phyloP scores from a whole-genome alignment of 2,888 invertebrate genomes.

The Miltochrista miniata region DNA sequence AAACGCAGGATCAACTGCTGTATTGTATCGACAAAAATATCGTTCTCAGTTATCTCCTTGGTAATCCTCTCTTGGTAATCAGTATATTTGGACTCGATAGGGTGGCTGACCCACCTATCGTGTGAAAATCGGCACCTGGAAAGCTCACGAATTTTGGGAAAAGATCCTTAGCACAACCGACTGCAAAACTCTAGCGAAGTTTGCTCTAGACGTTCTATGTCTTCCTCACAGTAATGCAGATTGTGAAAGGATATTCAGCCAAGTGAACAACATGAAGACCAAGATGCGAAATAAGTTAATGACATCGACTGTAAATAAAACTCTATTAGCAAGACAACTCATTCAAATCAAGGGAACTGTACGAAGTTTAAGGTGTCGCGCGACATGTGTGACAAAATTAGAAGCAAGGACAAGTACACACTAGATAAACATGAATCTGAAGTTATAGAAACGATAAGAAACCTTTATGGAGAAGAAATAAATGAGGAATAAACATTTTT shows the following conservation, averaged over 20 bases:
- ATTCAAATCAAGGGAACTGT: slow-evolving; percentile 11
- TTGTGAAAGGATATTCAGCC: slow-evolving; percentile 12
- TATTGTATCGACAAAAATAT: too few relatives aligned
- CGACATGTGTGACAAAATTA: slow-evolving; percentile 13
- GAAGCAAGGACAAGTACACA: slow-evolving; percentile 2
- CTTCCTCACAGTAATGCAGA: slow-evolving; percentile 12
- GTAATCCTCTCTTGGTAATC: too few relatives aligned
- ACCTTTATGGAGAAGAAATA: slow-evolving; percentile 15
- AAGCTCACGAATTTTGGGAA: too few relatives aligned
- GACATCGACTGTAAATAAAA: slow-evolving; percentile 8
- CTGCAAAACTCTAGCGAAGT: not conserved
- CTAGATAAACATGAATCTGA: slow-evolving; percentile 17
- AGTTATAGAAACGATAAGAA: slow-evolving; percentile 16
- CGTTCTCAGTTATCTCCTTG: too few relatives aligned
- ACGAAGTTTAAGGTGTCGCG: slow-evolving; percentile 7
- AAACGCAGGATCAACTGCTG: too few relatives aligned
- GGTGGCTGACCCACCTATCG: too few relatives aligned
- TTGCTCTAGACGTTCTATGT: slow-evolving; percentile 6
- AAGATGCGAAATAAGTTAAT: slow-evolving; percentile 11
- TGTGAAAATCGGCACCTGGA: too few relatives aligned
- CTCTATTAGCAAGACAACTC: slow-evolving; percentile 14
- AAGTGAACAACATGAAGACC: slow-evolving; percentile 5
- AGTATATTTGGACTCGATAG: too few relatives aligned
- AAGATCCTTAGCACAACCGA: not conserved
- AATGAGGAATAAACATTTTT: not conserved